phyloP scores from a whole-genome alignment of 2,797 vertebrate genomes.

The Sciaenops ocellatus region DNA sequence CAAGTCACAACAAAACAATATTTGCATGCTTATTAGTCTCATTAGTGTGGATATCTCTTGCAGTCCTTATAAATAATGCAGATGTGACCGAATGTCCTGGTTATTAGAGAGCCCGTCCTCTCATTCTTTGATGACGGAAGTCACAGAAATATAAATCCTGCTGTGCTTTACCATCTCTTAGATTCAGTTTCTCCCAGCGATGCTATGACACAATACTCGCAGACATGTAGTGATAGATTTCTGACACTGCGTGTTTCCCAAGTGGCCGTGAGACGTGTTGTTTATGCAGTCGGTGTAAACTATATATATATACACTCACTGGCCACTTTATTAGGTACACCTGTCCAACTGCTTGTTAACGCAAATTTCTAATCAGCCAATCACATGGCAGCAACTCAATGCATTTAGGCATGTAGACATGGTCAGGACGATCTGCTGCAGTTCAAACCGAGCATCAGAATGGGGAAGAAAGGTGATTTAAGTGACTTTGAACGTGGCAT shows the following conservation, averaged over 20 bases:
- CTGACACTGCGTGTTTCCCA: neutral
- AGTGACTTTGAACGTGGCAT: too few relatives aligned
- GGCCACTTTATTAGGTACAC: too few relatives aligned
- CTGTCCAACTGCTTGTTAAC: too few relatives aligned
- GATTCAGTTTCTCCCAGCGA: neutral
- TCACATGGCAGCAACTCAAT: too few relatives aligned
- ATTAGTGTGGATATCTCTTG: conserved; percentile 8
- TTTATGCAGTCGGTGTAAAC: neutral
- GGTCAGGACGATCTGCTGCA: too few relatives aligned
- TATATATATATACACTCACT: too few relatives aligned
- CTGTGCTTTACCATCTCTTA: neutral
- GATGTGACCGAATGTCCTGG: conserved; percentile 8
- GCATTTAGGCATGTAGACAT: too few relatives aligned
- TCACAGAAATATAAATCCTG: neutral
- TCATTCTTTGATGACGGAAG: neutral
- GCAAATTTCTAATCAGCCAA: too few relatives aligned
- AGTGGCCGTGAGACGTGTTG: neutral
- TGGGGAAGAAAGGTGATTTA: too few relatives aligned
- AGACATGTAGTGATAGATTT: neutral
- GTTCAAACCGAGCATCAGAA: too few relatives aligned
- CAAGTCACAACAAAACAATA: conserved; percentile 5
- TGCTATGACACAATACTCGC: neutral
- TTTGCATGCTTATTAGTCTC: conserved; percentile 9
- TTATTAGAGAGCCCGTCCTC: neutral
- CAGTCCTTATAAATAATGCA: conserved; percentile 23